phyloP scores from a whole-genome alignment of 2,797 vertebrate genomes.

The Echeneis naucrates region DNA sequence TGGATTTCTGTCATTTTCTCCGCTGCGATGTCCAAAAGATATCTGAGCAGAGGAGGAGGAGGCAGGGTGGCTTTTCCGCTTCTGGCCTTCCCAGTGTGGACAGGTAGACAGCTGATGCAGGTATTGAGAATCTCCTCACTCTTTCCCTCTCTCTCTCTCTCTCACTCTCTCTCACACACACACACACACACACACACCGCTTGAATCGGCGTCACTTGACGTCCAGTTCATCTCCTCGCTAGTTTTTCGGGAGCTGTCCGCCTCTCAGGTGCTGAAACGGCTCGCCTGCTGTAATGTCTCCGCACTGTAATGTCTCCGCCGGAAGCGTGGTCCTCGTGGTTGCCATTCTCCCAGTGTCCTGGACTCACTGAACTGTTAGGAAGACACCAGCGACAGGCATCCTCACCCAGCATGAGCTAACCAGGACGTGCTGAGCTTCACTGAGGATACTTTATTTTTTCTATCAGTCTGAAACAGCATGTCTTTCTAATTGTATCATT shows the following conservation, averaged over 20 bases:
- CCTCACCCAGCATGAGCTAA: conserved; percentile 24
- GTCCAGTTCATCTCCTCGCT: conserved; percentile 23
- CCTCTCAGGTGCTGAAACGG: conserved; percentile 71
- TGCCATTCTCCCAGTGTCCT: conserved; percentile 24
- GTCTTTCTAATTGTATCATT: background rate
- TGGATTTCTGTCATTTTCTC: conserved; percentile 42
- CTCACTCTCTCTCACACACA: conserved; percentile 14
- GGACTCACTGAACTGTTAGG: conserved; percentile 27
- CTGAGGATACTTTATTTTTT: background rate
- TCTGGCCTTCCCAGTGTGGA: conserved; percentile 2
- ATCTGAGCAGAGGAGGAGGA: conserved; percentile 5
- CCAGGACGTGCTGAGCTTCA: conserved; percentile 38
- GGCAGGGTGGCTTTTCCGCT: background rate
- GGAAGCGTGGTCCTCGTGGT: conserved; percentile 25
- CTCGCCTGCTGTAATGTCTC: conserved; percentile 30
- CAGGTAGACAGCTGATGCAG: conserved; percentile 60
- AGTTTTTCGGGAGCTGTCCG: conserved; percentile 65
- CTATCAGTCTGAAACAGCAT: background rate
- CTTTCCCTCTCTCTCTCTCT: conserved; percentile 19
- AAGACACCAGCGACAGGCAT: conserved; percentile 29
- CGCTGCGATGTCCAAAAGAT: conserved; percentile 21
- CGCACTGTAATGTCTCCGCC: conserved; percentile 34
- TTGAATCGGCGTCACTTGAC: conserved; percentile 19
- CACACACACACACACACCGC: conserved; percentile 18
- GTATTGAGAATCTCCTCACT: conserved; percentile 44